Evolutionary conservation across 2,113 vertebrate species (phyloP).

Genomic region (Leptocoma aspasia): DNA sequence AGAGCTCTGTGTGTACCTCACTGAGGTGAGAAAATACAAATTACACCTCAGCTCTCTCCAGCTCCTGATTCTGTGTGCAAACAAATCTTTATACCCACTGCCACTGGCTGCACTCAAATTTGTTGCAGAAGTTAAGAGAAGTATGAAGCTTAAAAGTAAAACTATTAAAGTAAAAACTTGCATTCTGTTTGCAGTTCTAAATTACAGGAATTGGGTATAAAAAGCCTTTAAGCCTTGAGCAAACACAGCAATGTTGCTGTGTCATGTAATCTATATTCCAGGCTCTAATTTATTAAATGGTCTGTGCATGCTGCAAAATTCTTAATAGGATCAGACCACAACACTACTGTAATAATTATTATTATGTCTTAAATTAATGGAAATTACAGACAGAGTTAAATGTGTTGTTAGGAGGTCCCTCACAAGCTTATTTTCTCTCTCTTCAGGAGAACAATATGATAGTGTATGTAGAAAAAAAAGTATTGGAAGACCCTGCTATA

Average conservation of each 20-base stretch:
- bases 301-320: background rate
- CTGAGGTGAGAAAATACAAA: slow-evolving; percentile 74
- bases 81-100: fast-evolving
- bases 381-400: background rate
- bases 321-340: background rate
- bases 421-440: background rate
- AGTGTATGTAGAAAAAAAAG: slow-evolving; percentile 95
- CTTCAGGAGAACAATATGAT: slow-evolving; percentile 89
- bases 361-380: background rate
- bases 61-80: background rate
- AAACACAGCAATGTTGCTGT: background rate
- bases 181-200: background rate
- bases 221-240: background rate
- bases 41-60: background rate
- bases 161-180: background rate
- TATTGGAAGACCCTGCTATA: slow-evolving; percentile 91
- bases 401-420: background rate
- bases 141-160: background rate
- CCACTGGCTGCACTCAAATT: background rate
- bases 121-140: background rate
- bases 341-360: background rate
- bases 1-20: slow-evolving; percentile 90
- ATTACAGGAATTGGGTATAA: background rate
- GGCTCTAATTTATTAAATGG: background rate
- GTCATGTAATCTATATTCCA: background rate